Evolutionary conservation across 1,140 invertebrate genomes (phyloP).

Genomic region (Calliopsis andreniformis): DNA sequence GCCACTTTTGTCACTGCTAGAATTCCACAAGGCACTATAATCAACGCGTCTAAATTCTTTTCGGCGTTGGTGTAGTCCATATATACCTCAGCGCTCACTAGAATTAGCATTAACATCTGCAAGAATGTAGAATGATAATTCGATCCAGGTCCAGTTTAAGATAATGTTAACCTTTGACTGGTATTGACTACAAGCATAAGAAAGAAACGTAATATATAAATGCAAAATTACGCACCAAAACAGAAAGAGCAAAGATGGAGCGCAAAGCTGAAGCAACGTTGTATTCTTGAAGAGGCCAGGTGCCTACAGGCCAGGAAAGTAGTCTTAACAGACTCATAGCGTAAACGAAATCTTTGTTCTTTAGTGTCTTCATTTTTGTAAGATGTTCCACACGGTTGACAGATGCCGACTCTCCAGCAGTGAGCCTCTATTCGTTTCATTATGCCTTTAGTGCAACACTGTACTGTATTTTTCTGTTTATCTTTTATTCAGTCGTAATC

Average conservation of each 20-base stretch:
- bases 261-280: slow-evolving; percentile 9
- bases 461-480: background rate
- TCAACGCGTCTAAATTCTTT: slow-evolving; percentile 26
- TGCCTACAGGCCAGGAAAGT: slow-evolving; percentile 44
- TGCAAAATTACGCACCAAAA: background rate
- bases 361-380: slow-evolving; percentile 1
- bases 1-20: slow-evolving; percentile 28
- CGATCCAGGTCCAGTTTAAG: background rate
- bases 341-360: slow-evolving; percentile 31
- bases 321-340: slow-evolving; percentile 32
- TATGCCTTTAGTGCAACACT: background rate
- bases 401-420: background rate
- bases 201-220: no score
- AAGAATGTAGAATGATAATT: background rate
- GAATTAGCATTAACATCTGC: slow-evolving; percentile 4
- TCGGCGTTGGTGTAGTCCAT: slow-evolving; percentile 23
- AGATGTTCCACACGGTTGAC: background rate
- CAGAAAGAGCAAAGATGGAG: background rate
- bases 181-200: no score
- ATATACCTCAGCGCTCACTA: slow-evolving; percentile 21
- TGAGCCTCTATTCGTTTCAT: no score
- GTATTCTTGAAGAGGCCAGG: slow-evolving; percentile 47
- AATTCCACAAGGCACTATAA: slow-evolving; percentile 15
- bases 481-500: slow-evolving; percentile 15
- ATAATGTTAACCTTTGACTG: no score